Percentiles rank a stretch among this genome's conserved stretches.
phyloP scores from a whole-genome alignment of 2,888 invertebrate genomes.

The Amphipoea oculea region DNA sequence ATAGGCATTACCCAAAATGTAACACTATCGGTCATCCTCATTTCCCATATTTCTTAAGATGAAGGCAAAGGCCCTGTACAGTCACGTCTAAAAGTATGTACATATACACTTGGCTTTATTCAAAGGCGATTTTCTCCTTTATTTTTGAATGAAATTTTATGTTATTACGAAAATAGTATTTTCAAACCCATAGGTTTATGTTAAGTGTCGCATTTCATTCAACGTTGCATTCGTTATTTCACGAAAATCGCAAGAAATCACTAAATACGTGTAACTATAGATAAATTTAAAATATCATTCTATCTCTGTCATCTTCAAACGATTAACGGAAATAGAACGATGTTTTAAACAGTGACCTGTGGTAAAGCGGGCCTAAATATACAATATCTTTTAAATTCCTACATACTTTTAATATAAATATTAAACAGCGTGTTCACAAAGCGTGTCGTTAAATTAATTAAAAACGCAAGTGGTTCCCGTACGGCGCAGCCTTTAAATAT shows the following conservation, averaged over 20 bases:
- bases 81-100: too few relatives aligned
- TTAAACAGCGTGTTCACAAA: conserved; percentile 25
- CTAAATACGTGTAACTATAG: neutral
- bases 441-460: conserved; percentile 37
- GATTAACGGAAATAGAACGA: neutral
- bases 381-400: neutral
- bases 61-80: too few relatives aligned
- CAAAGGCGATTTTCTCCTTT: too few relatives aligned
- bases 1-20: neutral
- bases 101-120: too few relatives aligned
- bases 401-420: conserved; percentile 10
- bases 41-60: neutral
- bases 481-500: conserved; percentile 21
- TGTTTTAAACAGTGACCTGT: neutral
- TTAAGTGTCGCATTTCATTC: too few relatives aligned
- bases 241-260: neutral
- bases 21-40: neutral
- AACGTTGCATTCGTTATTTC: too few relatives aligned
- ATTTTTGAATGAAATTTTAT: too few relatives aligned
- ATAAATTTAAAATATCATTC: neutral
- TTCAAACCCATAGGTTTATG: too few relatives aligned
- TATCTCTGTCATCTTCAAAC: neutral
- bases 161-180: too few relatives aligned
- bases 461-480: conserved; percentile 9
- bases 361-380: neutral